Percentiles rank a stretch among this genome's conserved stretches.
Conservation (phyloP, 2,797 vertebrate species). For the Karalla daura region DNA sequence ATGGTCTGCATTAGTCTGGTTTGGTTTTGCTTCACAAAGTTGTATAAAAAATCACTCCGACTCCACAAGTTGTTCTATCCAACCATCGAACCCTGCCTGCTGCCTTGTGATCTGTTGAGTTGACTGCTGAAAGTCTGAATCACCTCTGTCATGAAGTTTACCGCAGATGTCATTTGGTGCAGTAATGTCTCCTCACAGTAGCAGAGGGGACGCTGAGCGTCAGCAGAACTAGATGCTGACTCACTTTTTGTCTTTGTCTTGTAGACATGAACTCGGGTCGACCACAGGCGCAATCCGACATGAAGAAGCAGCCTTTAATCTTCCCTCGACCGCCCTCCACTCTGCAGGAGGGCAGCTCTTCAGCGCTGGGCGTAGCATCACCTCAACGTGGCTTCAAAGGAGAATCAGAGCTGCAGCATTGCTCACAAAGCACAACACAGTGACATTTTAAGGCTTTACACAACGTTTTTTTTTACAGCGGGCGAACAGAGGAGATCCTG, state of each 20-base stretch:
- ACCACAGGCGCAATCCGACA: slow-evolving; percentile 14
- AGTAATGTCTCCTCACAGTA: not conserved
- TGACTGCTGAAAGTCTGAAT: not conserved
- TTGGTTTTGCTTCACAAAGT: too few relatives aligned
- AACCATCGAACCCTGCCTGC: too few relatives aligned
- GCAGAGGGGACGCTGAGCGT: not conserved
- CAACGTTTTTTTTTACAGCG: not conserved
- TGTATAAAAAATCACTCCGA: too few relatives aligned
- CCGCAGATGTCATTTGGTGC: not conserved
- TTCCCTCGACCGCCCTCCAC: slow-evolving; percentile 1
- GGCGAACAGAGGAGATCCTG: not conserved
- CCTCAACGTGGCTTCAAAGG: slow-evolving; percentile 6
- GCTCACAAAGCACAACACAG: not conserved
- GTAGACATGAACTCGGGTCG: not conserved
- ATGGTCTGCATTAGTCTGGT: too few relatives aligned
- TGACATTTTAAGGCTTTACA: slow-evolving; percentile 10
- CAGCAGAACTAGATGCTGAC: not conserved
- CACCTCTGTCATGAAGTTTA: not conserved
- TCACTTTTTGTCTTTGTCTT: not conserved
- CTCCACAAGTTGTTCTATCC: too few relatives aligned
- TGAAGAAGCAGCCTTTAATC: slow-evolving; percentile 26
- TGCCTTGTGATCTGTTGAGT: not conserved
- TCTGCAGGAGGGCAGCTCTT: slow-evolving; percentile 1
- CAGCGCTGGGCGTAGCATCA: not conserved
- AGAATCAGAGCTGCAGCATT: not conserved